These are phyloP conservation scores for Chanos chanos DNA, from an alignment of 2,797 vertebrate species.

Conservation along the genomic window DNA sequence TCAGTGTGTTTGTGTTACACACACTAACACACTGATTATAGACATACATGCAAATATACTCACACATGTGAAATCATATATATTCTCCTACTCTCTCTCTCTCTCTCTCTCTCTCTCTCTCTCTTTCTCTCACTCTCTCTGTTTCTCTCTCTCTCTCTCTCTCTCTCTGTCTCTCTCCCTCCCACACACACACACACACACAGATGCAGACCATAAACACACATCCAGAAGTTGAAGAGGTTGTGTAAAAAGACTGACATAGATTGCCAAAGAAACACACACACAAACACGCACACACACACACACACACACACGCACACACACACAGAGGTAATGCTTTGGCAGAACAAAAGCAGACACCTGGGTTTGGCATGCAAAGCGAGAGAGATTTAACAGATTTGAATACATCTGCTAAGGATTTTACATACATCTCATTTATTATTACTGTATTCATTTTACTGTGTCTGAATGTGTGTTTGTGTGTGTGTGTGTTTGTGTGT, in stretches of 20 bases:
- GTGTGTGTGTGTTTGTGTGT: no score
- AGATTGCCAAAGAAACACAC: not conserved
- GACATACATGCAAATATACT: not conserved
- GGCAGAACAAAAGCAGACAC: not conserved
- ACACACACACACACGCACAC: not conserved
- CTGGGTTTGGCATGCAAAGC: constrained; percentile 7
- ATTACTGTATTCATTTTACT: not conserved
- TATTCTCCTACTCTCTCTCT: constrained; percentile 9
- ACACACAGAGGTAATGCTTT: not conserved
- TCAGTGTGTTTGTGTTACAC: no score
- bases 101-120: not conserved
- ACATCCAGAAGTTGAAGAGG: no score
- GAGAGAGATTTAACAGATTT: not conserved
- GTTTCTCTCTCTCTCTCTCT: not conserved
- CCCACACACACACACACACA: not conserved
- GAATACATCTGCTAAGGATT: not conserved
- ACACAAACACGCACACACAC: not conserved
- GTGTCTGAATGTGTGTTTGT: not conserved
- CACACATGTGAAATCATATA: not conserved
- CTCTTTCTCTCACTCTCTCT: not conserved
- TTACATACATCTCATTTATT: not conserved
- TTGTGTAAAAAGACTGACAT: not conserved
- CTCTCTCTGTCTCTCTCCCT: not conserved
- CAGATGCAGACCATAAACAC: not conserved
- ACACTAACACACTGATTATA: no score